Base-by-base conservation (phyloP, 2,888 invertebrate genomes). In the Timema podura region DNA sequence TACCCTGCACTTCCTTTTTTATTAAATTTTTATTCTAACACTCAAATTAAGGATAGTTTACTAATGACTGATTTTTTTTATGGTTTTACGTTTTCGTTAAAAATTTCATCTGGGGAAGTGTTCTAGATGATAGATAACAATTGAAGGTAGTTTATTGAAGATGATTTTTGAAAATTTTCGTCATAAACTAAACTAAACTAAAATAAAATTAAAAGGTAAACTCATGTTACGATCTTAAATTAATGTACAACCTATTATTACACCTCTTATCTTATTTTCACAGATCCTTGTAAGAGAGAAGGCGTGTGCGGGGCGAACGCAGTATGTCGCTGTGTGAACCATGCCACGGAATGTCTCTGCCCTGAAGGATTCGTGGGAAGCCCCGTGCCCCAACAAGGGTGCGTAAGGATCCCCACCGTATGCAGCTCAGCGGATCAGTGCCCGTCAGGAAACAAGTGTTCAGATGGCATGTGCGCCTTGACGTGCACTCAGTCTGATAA, bases 341-440 rank as follows among this genome's bases (percentile, higher is more conserved):
- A 95, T 77, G 85, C 86, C 64, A 90, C 90, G 0, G 85, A 86
- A 68, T 96, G 96, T 79, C 87, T 87, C 73, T 95, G 96, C 77
- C 94, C 94, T 0, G 83, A 87, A 67, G 93, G 93, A 48, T 96
- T 96, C 79, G 90, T 91, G 80, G 93, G 93, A 1, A 92, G 92
- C 78, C 94, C 95, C 15, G 91, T 90, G 15, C 90, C 95, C 0
- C 90, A 95, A 79, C 93, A 95, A 81, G 95, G 95, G 6, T 96
- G 96, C 78, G 90, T 95, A 7, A 85, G 96, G 75, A 89, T 91
- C 69, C 90, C 93, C n/a, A 84, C 86, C 57, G 79, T 85, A 16
- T 96, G 95, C 76, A 69, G 70, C 47, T 82, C 83, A 51, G 85
- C 85, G 72, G 85, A 88, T 51, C 89, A 93, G 75, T 96, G 96